Base-by-base conservation (phyloP, 2,797 vertebrate genomes). In the Arnoldichthys spilopterus region DNA sequence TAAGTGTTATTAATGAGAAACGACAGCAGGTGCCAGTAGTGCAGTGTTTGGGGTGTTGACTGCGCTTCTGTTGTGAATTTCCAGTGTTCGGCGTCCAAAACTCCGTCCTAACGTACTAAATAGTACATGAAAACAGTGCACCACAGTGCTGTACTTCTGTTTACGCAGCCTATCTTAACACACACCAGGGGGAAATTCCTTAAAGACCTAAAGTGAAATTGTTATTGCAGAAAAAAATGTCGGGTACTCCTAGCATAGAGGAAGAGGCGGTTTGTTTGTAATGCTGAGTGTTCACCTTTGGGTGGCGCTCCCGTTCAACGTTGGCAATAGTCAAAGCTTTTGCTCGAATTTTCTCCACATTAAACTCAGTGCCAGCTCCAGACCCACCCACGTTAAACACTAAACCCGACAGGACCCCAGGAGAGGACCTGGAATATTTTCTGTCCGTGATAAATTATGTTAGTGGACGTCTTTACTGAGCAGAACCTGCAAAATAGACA, bases 251-350 rank as follows among this genome's bases (percentile, higher is more conserved):
- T 1, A 9, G 32, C 28, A 32, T 2, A 22, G 13, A 54, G 22
- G 1, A 45, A n/a, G 11, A 32, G 43, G 11, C 6, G 16, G 70
- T 16, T 74, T 34, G 15, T 26, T 37, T 74, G 45, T 45, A 73
- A 13, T 20, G 2, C 1, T 6, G 12, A 13, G 7, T 20, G 18
- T 81, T 63, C 43, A 75, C 40, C 82, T 66, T 24, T 7, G 0
- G 67, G 54, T 72, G 78, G 75, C 37, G 76, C 75, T 76, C 2
- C 63, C 22, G 78, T 6, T 72, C 22, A 74, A 66, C 11, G 12
- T 22, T 40, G 16, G 22, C 20, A 18, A 43, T 43, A 22, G 24
- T 67, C 30, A 54, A 47, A 13, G 43, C 3, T 47, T 3, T 47
- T 47, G 43, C 43, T 16, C 12, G 43, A 47, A 47, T 47, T 47